Base-by-base conservation (phyloP, 2,797 vertebrate genomes). In the Crypturellus tataupa region DNA sequence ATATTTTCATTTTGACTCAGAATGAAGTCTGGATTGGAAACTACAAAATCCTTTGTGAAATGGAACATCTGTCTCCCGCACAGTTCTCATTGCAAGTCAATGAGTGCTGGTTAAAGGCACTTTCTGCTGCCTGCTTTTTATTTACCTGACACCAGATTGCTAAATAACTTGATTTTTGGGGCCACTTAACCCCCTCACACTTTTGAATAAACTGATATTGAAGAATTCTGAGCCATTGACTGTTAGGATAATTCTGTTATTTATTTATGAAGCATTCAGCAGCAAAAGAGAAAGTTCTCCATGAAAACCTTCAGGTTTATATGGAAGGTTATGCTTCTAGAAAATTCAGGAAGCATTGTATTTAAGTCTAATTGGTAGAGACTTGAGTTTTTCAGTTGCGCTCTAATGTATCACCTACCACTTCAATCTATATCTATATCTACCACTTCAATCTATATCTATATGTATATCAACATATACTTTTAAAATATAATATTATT, bases 31-130 rank as follows among this genome's bases (percentile, higher is more conserved):
- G 84, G 64, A 84, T 5, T 63, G 37, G 75, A 95, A 88, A 76
- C 8, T 55, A 79, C 24, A 91, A 87, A 93, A 70, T 70, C 39
- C 11, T 85, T 91, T 33, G 5, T 84, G 39, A 79, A 89, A 58
- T 25, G 5, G 15, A 88, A 70, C 3, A 1, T 76, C 39, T 89
- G 51, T 64, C 60, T 67, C 29, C 35, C 73, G 21, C 33, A 70
- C 53, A 73, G 40, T 69, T 37, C 47, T 70, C 31, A 25, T 44
- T 87, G 67, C 13, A 91, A 76, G 59, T 77, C 63, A 91, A 11
- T 80, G 33, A 84, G 12, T 70, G 92, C 77, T 91, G 20, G 13
- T 69, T 89, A 63, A 93, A 93, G 80, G 80, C 9, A 29, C 46
- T 80, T 91, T 83, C 39, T 5, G 3, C n/a, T 93, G 95, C 72